These are phyloP conservation scores for Micronisus gabar DNA, from an alignment of 2,113 vertebrate species.

Conservation along the genomic window DNA sequence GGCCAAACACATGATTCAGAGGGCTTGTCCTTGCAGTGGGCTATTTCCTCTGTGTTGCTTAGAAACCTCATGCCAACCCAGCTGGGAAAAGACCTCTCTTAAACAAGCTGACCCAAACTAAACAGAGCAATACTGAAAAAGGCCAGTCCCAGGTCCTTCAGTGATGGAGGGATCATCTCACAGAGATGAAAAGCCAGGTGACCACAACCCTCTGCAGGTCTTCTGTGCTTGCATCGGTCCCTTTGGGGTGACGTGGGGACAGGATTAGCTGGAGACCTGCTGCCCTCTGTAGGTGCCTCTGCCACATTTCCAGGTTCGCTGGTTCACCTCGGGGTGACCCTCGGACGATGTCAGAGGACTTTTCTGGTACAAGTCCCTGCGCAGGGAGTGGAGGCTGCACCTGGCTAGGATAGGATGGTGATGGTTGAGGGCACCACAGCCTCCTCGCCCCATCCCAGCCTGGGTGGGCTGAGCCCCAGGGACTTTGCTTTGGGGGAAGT, in stretches of 20 bases:
- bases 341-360: fast-evolving
- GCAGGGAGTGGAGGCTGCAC: not conserved
- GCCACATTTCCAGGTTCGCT: not conserved
- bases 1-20: not conserved
- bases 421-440: not conserved
- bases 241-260: not conserved
- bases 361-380: too few species aligned
- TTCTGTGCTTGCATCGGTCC: fast-evolving
- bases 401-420: not conserved
- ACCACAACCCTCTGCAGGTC: not conserved
- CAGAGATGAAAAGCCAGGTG: not conserved
- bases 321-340: not conserved
- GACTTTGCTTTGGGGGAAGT: not conserved
- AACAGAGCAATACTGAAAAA: not conserved
- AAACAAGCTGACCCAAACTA: not conserved
- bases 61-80: not conserved
- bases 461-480: not conserved
- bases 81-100: not conserved
- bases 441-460: not conserved
- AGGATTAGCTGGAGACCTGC: not conserved
- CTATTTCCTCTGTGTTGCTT: not conserved
- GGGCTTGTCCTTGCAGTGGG: not conserved
- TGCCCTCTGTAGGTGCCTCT: constrained; percentile 43
- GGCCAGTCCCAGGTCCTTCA: not conserved
- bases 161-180: not conserved